Evolutionary conservation across 2,888 invertebrate species (phyloP).

Genomic region (Nyleta sp.): DNA sequence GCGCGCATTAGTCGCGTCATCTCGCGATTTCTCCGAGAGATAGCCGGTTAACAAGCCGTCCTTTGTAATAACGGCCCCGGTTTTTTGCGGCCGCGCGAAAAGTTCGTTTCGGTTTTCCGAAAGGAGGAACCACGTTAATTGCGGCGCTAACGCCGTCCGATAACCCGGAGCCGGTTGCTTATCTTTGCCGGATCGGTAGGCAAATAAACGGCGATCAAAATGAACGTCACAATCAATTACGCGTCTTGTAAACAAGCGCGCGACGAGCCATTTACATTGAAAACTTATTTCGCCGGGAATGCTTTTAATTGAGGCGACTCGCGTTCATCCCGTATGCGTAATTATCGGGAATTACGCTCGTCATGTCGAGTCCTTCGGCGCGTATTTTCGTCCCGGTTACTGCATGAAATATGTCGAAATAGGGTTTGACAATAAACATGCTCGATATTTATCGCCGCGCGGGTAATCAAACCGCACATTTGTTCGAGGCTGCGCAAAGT

Average conservation of each 20-base stretch:
- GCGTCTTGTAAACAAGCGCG: constrained; percentile 49
- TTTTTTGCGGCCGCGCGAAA: too few relatives aligned
- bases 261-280: constrained; percentile 49
- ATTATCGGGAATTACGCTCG: constrained; percentile 38
- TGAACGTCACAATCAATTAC: constrained; percentile 59
- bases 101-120: constrained; percentile 34
- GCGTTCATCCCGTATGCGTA: constrained; percentile 33
- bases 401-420: constrained; percentile 3
- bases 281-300: constrained; percentile 45
- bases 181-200: constrained; percentile 44
- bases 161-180: constrained; percentile 57
- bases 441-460: constrained; percentile 8
- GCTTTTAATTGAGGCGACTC: constrained; percentile 52
- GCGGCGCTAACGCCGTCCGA: constrained; percentile 47
- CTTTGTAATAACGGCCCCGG: too few relatives aligned
- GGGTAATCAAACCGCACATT: neutral
- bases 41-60: too few relatives aligned
- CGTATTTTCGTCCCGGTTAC: constrained; percentile 20
- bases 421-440: constrained; percentile 7
- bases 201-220: constrained; percentile 49
- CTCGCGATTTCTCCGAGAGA: too few relatives aligned
- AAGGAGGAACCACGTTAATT: constrained; percentile 24
- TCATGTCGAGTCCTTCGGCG: constrained; percentile 1
- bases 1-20: too few relatives aligned
- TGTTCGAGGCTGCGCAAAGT: too few relatives aligned